Conservation (phyloP, 2,888 invertebrate species). For the Cheilosia impressa region DNA sequence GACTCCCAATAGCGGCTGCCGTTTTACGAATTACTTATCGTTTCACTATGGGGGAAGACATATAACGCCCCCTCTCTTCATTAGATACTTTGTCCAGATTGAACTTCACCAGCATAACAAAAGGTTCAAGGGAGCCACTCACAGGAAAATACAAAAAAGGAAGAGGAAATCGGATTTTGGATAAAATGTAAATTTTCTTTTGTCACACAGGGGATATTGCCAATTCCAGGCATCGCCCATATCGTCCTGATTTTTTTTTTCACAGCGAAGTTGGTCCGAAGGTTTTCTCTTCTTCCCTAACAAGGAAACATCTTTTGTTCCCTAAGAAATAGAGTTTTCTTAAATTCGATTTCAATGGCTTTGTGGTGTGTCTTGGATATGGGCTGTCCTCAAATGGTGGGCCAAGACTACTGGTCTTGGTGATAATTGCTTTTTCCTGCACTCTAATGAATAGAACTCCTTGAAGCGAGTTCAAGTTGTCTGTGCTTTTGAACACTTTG, state of each 20-base stretch:
- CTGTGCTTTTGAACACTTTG: conserved; percentile 1
- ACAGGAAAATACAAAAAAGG: conserved; percentile 15
- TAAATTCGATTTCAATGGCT: conserved; percentile 50
- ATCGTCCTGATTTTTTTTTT: conserved; percentile 8
- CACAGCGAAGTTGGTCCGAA: conserved; percentile 19
- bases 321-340: conserved; percentile 30
- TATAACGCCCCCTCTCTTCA: background rate
- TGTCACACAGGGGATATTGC: conserved; percentile 53
- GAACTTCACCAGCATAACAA: background rate
- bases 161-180: conserved; percentile 64
- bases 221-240: conserved; percentile 35
- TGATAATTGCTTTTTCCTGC: conserved; percentile 42
- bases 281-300: background rate
- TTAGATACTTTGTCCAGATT: background rate
- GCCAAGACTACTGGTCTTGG: conserved; percentile 12
- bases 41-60: background rate
- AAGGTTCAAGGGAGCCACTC: background rate
- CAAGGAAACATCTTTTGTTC: conserved; percentile 14
- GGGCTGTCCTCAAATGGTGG: conserved; percentile 5
- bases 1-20: background rate
- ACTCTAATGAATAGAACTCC: conserved; percentile 17
- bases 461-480: background rate
- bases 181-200: conserved; percentile 63
- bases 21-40: conserved; percentile 23
- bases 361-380: conserved; percentile 9